Base-by-base conservation (phyloP, 2,888 invertebrate genomes). In the Uropetala carovei region DNA sequence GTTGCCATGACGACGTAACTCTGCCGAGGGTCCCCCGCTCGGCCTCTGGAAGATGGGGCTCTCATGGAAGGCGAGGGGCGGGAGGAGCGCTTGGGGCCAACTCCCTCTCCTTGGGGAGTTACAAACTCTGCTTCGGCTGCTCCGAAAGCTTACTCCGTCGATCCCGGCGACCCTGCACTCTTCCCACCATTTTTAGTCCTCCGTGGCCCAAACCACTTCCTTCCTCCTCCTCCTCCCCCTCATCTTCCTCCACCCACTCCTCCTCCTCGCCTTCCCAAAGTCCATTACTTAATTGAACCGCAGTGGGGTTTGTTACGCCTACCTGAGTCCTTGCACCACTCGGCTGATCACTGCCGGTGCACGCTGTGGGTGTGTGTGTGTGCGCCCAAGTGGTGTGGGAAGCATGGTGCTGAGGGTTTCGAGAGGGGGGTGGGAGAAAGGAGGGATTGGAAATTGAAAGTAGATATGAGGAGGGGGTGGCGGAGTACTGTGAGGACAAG, bases 221-320 rank as follows among this genome's bases (percentile, higher is more conserved):
- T 60, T 27, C 13, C 64, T 30, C 89, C 64, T 27, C 18, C 43
- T n/a, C 43, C 57, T 58, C 85, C 22, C 27, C 30, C 82, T 18
- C 22, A 27, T 10, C 10, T 22, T 11, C 10, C 22, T 59, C 85
- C n/a, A 22, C 58, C 85, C 57, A 0, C 27, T 86, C 56, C 86
- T 14, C 86, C 60, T 11, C 86, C 86, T 27, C 27, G 27, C 60
- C 60, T 9, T 57, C 60, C 60, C 14, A 60, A 86, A 86, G 86
- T 89, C 89, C 89, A 89, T 89, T 89, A 89, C 89, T 89, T 89
- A 89, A 89, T 64, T 89, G 89, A 89, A 89, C 89, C 89, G 64
- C 89, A 89, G 64, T 64, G 22, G 89, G 89, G 60, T 89, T 89
- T 30, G 89, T 64, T 68, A 43, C 64, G 64, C 89, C 43, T 89